A percentile compares a stretch with the other conserved stretches of the same genome.
These are phyloP conservation scores for Lasaia peninsularis DNA, from an alignment of 1,140 invertebrate species.

Conservation along the genomic window DNA sequence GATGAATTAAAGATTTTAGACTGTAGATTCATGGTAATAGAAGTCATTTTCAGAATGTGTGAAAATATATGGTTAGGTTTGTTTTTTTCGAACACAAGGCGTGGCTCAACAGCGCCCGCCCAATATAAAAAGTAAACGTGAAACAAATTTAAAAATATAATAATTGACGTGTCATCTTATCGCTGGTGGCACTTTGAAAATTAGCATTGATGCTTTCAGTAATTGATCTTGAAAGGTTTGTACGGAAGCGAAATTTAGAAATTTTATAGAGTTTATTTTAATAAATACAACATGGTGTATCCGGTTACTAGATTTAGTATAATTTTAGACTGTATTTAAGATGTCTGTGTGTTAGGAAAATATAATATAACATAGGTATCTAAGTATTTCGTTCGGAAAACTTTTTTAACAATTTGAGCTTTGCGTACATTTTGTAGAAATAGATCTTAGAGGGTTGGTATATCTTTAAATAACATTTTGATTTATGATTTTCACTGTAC, in stretches of 20 bases:
- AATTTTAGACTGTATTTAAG: neutral
- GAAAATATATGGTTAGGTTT: slow-evolving; percentile 34
- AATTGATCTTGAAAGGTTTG: slow-evolving; percentile 68
- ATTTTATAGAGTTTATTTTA: slow-evolving; percentile 36
- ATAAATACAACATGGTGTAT: neutral
- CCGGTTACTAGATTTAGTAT: neutral
- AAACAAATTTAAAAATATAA: slow-evolving; percentile 52
- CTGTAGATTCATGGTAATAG: slow-evolving; percentile 22
- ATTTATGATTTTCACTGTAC: too few relatives aligned
- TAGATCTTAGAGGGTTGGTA: too few relatives aligned
- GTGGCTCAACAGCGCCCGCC: slow-evolving; percentile 52
- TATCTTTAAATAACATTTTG: too few relatives aligned
- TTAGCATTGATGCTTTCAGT: slow-evolving; percentile 57
- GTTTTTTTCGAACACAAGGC: slow-evolving; percentile 35
- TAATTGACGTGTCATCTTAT: slow-evolving; percentile 71
- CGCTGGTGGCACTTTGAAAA: slow-evolving; percentile 63
- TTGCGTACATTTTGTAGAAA: too few relatives aligned
- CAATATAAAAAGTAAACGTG: slow-evolving; percentile 47
- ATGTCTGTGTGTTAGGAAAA: too few relatives aligned
- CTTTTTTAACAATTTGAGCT: too few relatives aligned
- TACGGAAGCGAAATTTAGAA: slow-evolving; percentile 39
- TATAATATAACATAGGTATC: too few relatives aligned
- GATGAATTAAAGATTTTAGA: slow-evolving; percentile 20
- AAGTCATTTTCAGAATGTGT: slow-evolving; percentile 26
- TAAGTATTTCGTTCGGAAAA: too few relatives aligned